phyloP scores from a whole-genome alignment of 1,140 invertebrate genomes.

The Pygmarrhopalites habei region DNA sequence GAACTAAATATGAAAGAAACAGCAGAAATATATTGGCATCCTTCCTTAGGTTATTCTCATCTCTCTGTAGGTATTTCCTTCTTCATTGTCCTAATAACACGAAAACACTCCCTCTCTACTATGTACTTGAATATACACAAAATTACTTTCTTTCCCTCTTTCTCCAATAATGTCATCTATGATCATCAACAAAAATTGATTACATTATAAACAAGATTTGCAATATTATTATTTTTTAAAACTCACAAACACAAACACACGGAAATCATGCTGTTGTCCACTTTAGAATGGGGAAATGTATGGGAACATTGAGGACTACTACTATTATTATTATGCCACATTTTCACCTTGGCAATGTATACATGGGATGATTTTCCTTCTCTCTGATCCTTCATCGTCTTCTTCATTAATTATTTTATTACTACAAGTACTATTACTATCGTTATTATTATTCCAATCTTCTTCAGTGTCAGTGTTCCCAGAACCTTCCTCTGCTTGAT shows the following conservation, averaged over 20 bases:
- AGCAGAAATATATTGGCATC: background rate
- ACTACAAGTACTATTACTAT: background rate
- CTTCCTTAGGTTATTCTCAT: background rate
- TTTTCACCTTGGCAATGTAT: slow-evolving; percentile 16
- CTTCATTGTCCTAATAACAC: slow-evolving; percentile 2
- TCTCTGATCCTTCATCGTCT: background rate
- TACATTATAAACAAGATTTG: too few relatives aligned
- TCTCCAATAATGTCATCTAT: too few relatives aligned
- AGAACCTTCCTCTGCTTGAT: background rate
- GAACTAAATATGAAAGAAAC: too few relatives aligned
- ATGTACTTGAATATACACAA: too few relatives aligned
- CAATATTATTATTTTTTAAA: too few relatives aligned
- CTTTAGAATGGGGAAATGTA: too few relatives aligned
- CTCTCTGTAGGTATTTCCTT: background rate
- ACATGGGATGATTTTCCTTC: slow-evolving; percentile 3
- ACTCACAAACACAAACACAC: too few relatives aligned
- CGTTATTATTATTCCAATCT: slow-evolving; percentile 12
- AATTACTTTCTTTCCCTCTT: too few relatives aligned
- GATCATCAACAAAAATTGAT: too few relatives aligned
- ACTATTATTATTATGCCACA: too few relatives aligned
- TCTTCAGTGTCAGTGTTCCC: slow-evolving; percentile 6
- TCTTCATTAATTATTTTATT: slow-evolving; percentile 7
- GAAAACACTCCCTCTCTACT: background rate
- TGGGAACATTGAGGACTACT: too few relatives aligned
- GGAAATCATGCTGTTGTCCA: too few relatives aligned